Percentiles rank a stretch among this genome's conserved stretches.
Conservation (phyloP, 2,888 invertebrate species). For the Stenodema calcarata region DNA sequence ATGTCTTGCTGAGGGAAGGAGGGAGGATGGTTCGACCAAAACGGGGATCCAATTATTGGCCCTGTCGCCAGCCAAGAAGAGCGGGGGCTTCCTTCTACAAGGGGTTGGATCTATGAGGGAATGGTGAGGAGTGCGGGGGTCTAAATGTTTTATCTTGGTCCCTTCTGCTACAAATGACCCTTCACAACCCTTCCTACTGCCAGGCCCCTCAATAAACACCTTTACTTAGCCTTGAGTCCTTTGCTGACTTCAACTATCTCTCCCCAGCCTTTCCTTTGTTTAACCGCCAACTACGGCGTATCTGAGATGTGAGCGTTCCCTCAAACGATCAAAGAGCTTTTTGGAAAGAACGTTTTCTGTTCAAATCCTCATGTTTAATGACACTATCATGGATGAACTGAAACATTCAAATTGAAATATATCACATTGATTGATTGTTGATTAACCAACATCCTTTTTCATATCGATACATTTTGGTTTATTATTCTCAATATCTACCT, state of each 20-base stretch:
- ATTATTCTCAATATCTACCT: too few species aligned
- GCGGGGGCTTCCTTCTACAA: background rate
- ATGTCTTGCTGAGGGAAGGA: conserved; percentile 22
- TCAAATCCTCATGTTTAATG: too few species aligned
- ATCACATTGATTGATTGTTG: too few species aligned
- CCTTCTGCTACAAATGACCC: conserved; percentile 49
- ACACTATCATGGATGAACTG: too few species aligned
- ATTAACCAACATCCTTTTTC: too few species aligned
- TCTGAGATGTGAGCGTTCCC: conserved; percentile 20
- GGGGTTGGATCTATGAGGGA: background rate
- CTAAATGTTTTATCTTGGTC: conserved; percentile 49
- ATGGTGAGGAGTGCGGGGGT: background rate
- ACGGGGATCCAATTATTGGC: conserved; percentile 47
- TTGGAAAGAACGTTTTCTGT: too few species aligned
- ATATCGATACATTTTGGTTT: too few species aligned
- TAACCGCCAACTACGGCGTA: conserved; percentile 11
- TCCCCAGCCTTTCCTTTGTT: conserved; percentile 6
- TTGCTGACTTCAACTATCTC: conserved; percentile 35
- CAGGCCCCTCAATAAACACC: conserved; percentile 46
- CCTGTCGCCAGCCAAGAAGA: conserved; percentile 36
- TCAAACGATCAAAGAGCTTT: background rate
- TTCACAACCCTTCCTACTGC: conserved; percentile 30
- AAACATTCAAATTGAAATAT: too few species aligned
- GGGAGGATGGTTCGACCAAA: background rate
- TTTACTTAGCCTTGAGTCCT: conserved; percentile 30